Percentiles rank a stretch among this genome's conserved stretches.
Conservation (phyloP, 2,888 invertebrate genomes). For the Ryuthela nishihirai region DNA sequence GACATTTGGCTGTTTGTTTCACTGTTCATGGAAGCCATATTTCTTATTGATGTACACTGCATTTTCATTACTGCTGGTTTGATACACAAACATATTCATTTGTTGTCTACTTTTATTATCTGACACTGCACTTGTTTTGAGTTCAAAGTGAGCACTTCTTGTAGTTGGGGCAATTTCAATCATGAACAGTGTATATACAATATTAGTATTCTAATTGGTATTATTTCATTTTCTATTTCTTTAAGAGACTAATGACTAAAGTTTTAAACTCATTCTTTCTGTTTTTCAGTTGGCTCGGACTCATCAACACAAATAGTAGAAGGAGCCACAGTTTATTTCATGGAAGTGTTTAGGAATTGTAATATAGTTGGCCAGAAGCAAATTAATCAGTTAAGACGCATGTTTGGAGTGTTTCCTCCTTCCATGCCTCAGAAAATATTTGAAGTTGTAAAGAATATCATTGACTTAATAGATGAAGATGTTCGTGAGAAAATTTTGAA, state of each 20-base stretch:
- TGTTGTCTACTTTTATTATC: too few relatives aligned
- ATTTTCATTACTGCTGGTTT: too few relatives aligned
- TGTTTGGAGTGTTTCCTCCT: constrained; percentile 60
- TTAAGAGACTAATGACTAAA: not conserved
- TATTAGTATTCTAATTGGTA: not conserved
- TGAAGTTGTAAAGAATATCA: constrained; percentile 51
- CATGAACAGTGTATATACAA: not conserved
- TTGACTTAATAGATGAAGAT: constrained; percentile 8
- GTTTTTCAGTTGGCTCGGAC: constrained; percentile 50
- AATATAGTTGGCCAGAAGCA: constrained; percentile 60
- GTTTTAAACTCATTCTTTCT: not conserved
- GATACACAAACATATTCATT: too few relatives aligned
- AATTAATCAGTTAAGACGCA: constrained; percentile 57
- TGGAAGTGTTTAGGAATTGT: constrained; percentile 62
- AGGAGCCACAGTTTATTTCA: constrained; percentile 60
- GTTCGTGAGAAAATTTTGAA: constrained; percentile 12
- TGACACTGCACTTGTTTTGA: too few relatives aligned
- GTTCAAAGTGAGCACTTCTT: too few relatives aligned
- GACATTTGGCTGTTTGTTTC: too few relatives aligned
- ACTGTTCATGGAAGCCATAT: too few relatives aligned
- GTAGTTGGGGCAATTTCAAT: too few relatives aligned
- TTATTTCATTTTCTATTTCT: not conserved
- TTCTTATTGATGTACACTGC: too few relatives aligned
- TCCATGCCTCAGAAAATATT: constrained; percentile 59
- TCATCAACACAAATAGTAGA: constrained; percentile 60